Percentiles rank a stretch among this genome's conserved stretches.
phyloP scores from a whole-genome alignment of 2,113 vertebrate species.

The Climacteris rufus region DNA sequence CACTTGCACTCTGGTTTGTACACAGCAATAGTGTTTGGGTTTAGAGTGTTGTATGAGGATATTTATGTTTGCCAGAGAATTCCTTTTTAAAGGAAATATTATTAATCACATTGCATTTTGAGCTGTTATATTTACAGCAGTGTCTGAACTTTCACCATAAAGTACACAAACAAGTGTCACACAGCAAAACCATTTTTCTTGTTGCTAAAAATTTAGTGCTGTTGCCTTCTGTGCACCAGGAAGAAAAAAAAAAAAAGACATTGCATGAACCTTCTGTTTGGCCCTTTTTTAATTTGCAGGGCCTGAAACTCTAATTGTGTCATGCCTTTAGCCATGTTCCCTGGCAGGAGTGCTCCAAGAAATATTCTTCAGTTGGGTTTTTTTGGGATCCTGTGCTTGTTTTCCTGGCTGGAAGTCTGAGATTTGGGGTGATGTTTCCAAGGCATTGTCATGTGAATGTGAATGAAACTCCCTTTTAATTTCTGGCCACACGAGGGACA shows the following conservation, averaged over 20 bases:
- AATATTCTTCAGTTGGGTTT: not conserved
- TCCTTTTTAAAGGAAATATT: not conserved
- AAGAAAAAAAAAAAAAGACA: not conserved
- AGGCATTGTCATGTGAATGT: not conserved
- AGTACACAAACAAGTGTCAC: not conserved
- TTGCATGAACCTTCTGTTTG: not conserved
- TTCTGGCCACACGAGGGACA: not conserved
- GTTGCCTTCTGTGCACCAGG: not conserved
- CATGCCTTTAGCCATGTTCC: fast-evolving
- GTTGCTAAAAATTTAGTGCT: not conserved
- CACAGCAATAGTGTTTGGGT: not conserved
- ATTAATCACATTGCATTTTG: not conserved
- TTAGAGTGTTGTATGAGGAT: not conserved
- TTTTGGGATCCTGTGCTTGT: fast-evolving
- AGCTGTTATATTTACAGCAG: not conserved
- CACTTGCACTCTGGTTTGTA: not conserved
- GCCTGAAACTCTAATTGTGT: not conserved
- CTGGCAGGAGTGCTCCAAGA: not conserved
- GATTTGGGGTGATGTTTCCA: not conserved
- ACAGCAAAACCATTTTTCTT: not conserved
- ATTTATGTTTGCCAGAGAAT: not conserved
- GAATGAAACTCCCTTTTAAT: not conserved
- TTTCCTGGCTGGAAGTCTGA: not conserved
- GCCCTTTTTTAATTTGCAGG: not conserved
- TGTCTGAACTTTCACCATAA: not conserved